Evolutionary conservation across 2,888 invertebrate genomes (phyloP), one percentile per base, ranked within the genome.

Genomic region (Nephrotoma flavescens): DNA sequence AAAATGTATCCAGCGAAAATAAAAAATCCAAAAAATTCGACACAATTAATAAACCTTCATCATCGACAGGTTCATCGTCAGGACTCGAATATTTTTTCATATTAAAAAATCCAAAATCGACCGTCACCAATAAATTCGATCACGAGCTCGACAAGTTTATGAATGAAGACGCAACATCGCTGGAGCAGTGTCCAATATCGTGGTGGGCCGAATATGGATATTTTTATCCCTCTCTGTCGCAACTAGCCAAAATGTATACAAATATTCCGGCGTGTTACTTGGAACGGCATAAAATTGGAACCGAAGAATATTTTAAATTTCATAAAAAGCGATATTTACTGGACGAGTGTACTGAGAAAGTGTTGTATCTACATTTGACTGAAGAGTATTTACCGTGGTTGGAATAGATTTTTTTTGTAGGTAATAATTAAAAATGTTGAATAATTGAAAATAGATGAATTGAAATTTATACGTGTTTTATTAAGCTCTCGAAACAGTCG

Each of bases 141-240:
- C 84, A 84, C 3, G 87, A 87, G 41, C 84, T 87, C 4, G 42
- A 84, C 41, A 86, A 86, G 7, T 87, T 86, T 57, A 19, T 47
- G 31, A 85, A 86, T 31, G 86, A 86, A 31, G 86, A 42, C 0
- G 45, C 41, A 3, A 42, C 47, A 47, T 52, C 85, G 5, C 44
- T 87, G 19, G 91, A 91, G 87, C 91, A 91, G 86, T 91, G 91
- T 0, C 91, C 91, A 2, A 89, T 90, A 85, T 87, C 89, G n/a
- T 91, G 91, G 91, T 91, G 91, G 91, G 88, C 89, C 44, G 89
- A 90, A 87, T 90, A 90, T 89, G 90, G 91, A 0, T 89, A 89
- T 87, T 88, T 90, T 19, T 91, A 90, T 88, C 89, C 90, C 0
- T 89, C 90, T 15, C 87, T 91, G 31, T 89, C 89, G 11, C 89